Evolutionary conservation across 2,888 invertebrate species (phyloP), one percentile per base, ranked within the genome.

Genomic region (Alloscopus bannaensis): DNA sequence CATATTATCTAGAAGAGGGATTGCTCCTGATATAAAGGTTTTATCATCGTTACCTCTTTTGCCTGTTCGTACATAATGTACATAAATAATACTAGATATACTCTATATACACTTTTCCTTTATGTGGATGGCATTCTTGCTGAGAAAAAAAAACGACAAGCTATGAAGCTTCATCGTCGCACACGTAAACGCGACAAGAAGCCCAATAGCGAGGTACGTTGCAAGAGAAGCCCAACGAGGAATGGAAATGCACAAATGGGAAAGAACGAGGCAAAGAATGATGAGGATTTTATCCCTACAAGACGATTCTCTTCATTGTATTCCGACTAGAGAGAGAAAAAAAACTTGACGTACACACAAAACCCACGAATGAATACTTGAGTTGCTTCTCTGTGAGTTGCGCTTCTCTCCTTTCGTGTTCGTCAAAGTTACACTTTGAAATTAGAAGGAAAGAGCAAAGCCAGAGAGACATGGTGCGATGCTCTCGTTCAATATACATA

Each of bases 191-290:
- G 65, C 66, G 31, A 55, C 55, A 55, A 47, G 64, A 69, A 45
- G 59, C 65, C 70, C 77, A 76, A 68, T 68, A 66, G 75, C 55
- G 62, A 68, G 52, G 66, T 68, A 76, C 45, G 76, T 76, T 76
- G 68, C 76, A 76, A 62, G 36, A 57, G 65, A 78, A 57, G 65
- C 62, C 47, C 70, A 70, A 57, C 65, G 18, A 69, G 62, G 77
- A 70, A 70, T 70, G 52, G 26, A 50, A 71, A 55, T 31, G 68
- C 76, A 76, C 68, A 62, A 76, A 76, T 62, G 68, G 50, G 68
- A 76, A 52, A 70, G 52, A 66, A 66, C 66, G 57, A 62, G 31
- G 55, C 64, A 69, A 50, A 36, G 52, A 64, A 69, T 28, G 60
- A 69, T 60, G 62, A 69, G 66, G 64, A 69, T 64, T 57, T 40